Base-by-base conservation (phyloP, 2,888 invertebrate species). In the Myopa testacea region DNA sequence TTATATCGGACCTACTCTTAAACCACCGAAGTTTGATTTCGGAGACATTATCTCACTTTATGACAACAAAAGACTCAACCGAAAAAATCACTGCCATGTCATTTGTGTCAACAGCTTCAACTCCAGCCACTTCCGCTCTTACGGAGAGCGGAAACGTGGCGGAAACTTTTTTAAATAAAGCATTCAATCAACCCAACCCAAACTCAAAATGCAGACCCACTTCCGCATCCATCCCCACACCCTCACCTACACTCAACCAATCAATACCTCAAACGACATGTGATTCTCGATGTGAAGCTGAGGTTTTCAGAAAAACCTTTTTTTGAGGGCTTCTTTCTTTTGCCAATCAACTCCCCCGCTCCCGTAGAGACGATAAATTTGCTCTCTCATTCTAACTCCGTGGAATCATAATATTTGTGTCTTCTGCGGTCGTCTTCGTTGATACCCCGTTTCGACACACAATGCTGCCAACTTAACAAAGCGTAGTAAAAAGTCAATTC, bases 401-500 rank as follows among this genome's bases (percentile, higher is more conserved):
- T 55, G 6, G 45, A 55, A 55, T 14, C 55, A 3, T 55, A 55
- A 55, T 55, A 55, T 55, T 55, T 16, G 16, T 16, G n/a, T 55
- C n/a, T n/a, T 55, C 55, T 10, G 55, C 6, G 55, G 16, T 70
- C 52, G 19, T 10, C 50, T 14, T 14, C 26, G 14, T 12, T 19
- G 19, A n/a, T 73, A 26, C 62, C 14, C 45, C 50, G 37, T 34
- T 38, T 40, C 34, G 40, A 40, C 60, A 45, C 26, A 62, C 74
- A 74, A 65, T 73, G 73, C 74, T 74, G 63, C 74, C 74, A 74
- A 63, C 52, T 74, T 65, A 81, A 80, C 80, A 81, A 79, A 80
- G 81, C 80, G 67, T 76, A 70, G 76, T 78, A 79, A 78, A 78
- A 82, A 83, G 80, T 81, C 83, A 82, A 84, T 84, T 84, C 82